Evolutionary conservation across 2,797 vertebrate species (phyloP), one percentile per base, ranked within the genome.

Genomic region (Eulemur rubriventer): DNA sequence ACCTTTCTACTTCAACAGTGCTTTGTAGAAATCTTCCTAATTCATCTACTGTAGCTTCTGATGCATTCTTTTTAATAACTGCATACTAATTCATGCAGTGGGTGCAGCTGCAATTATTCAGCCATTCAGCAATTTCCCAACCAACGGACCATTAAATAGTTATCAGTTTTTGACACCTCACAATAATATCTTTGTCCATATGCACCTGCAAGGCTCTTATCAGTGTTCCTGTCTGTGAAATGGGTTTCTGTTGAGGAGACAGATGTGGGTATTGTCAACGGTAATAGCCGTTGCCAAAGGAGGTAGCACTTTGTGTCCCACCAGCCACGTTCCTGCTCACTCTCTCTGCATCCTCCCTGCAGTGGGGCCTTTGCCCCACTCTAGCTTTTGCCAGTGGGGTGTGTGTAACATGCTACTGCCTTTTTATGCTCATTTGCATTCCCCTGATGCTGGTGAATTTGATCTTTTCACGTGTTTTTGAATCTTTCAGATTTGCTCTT

Each of bases 401-500:
- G 12, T 55, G 13, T 33, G 13, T 13, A 57, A 26, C 38, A 28
- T 35, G 14, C n/a, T 5, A 7, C 2, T 30, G 63, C n/a, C 46
- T 93, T 89, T 84, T 46, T 13, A 28, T 8, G 73, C n/a, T 89
- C 24, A 89, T 78, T 67, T 81, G 41, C 43, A 73, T 87, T 48
- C 85, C 35, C 67, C 30, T 57, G 55, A 50, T 59, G 46, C 50
- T 20, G 52, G 35, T n/a, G 50, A 87, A 75, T 52, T 65, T 70
- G 73, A 82, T n/a, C 67, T 95, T 91, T 79, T 70, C 55, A 28
- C 6, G 35, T 67, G 30, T 73, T 63, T 91, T 65, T 82, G 89
- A 92, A 73, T 41, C 69, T 24, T 59, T 92, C 63, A 18, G 55
- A 41, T 86, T 78, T 96, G 38, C 24, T 75, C n/a, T 43, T 87